A percentile compares a stretch with the other conserved stretches of the same genome.
Conservation (phyloP, 2,888 invertebrate genomes). For the Panorpa germanica region DNA sequence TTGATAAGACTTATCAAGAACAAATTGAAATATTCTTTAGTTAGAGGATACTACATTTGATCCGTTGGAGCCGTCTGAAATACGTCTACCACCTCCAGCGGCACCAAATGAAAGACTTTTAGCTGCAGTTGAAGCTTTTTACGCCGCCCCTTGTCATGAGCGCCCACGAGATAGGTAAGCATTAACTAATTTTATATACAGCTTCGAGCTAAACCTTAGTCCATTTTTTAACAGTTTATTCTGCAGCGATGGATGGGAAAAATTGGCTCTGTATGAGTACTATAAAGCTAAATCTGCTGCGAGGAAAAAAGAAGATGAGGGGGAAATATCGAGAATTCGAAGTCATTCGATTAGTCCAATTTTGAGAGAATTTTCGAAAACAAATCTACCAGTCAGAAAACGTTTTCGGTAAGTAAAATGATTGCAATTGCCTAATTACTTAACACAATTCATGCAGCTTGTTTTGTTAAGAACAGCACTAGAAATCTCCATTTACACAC, state of each 20-base stretch:
- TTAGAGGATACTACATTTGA: constrained; percentile 81
- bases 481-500: no score
- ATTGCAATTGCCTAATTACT: no score
- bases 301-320: constrained; percentile 74
- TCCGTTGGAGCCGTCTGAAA: constrained; percentile 73
- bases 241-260: constrained; percentile 92
- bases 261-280: constrained; percentile 91
- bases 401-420: constrained; percentile 44
- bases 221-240: constrained; percentile 7
- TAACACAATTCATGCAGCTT: no score
- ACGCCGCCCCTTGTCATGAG: constrained; percentile 86
- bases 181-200: constrained; percentile 6
- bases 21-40: constrained; percentile 25
- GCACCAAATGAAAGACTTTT: constrained; percentile 86
- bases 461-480: no score
- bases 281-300: constrained; percentile 91
- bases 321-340: constrained; percentile 52
- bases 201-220: constrained; percentile 6
- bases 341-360: constrained; percentile 74
- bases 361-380: constrained; percentile 49
- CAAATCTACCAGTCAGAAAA: constrained; percentile 25
- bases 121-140: constrained; percentile 91
- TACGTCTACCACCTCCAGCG: constrained; percentile 85
- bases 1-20: no score
- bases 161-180: constrained; percentile 76